Base-by-base conservation (phyloP, 2,888 invertebrate genomes). In the Sussaba pulchella region DNA sequence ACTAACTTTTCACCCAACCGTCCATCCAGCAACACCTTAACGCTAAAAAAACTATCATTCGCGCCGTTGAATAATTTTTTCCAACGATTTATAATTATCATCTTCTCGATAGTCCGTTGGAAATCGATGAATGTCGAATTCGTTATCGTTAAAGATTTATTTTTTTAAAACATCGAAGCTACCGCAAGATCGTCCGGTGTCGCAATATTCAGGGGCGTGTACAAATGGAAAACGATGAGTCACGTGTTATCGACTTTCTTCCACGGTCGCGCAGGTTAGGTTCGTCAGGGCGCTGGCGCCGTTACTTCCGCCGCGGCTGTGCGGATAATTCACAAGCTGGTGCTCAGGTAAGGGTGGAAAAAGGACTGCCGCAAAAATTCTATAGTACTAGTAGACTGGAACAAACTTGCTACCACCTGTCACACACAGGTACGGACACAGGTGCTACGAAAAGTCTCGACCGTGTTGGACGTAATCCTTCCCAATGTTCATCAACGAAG, bases 181-280 rank as follows among this genome's bases (percentile, higher is more conserved):
- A 19, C 57, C 47, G 24, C 45, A 26, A 47, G 19, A 21, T 12
- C 57, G 14, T 31, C 57, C 57, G 41, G 39, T 78, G 59, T 75
- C 69, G 75, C 72, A 82, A 76, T 78, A 67, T 74, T 81, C 81
- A 67, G 78, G 77, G 75, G 76, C 73, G 82, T 82, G 80, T 78
- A 67, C 72, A 67, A 12, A n/a, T 39, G 71, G 59, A 72, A 63
- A 59, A 50, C 74, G 81, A 79, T 89, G 88, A 89, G 82, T 89
- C 89, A 89, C 85, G 82, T 82, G 83, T 78, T 88, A 89, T 89
- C 87, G 89, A 89, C 86, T 89, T 87, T 89, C 86, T 83, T 85
- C 83, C 82, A 66, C 43, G 69, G 57, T 64, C 79, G 78, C 52
- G 75, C 81, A 86, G 85, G 85, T 83, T 82, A 66, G 82, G 78